Evolutionary conservation across 1,140 invertebrate genomes (phyloP).

Genomic region (Drosophila pseudoobscura): DNA sequence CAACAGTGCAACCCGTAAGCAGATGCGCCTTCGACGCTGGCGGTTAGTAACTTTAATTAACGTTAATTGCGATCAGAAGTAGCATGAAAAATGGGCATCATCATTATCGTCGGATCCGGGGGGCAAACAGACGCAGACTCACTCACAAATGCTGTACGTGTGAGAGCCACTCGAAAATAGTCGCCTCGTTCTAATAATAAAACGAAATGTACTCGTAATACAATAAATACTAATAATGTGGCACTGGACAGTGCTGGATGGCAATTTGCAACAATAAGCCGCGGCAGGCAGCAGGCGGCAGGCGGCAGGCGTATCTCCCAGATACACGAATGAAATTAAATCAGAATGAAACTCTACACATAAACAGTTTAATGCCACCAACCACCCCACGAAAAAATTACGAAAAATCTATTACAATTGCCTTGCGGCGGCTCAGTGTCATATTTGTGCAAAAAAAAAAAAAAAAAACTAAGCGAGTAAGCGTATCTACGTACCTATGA

Average conservation of each 20-base stretch:
- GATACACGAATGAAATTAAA: slow-evolving; percentile 52
- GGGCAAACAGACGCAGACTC: slow-evolving; percentile 21
- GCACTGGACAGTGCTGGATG: slow-evolving; percentile 32
- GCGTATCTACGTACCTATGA: slow-evolving; percentile 63
- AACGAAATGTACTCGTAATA: slow-evolving; percentile 56
- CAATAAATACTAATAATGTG: slow-evolving; percentile 76
- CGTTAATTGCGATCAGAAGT: slow-evolving; percentile 47
- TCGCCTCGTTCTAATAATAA: slow-evolving; percentile 73
- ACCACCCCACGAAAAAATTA: slow-evolving; percentile 67
- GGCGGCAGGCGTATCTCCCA: slow-evolving; percentile 39
- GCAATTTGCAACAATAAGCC: slow-evolving; percentile 72
- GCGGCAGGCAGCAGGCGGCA: not conserved
- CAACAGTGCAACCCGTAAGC: slow-evolving; percentile 56
- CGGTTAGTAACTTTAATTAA: slow-evolving; percentile 72
- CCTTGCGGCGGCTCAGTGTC: slow-evolving; percentile 45
- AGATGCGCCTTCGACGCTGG: slow-evolving; percentile 76
- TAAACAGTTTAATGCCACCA: slow-evolving; percentile 78
- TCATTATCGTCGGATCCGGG: slow-evolving; percentile 21
- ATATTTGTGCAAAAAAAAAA: slow-evolving; percentile 47
- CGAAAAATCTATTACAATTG: slow-evolving; percentile 51
- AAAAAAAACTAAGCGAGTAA: slow-evolving; percentile 42
- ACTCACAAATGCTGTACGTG: slow-evolving; percentile 2
- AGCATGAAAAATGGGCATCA: slow-evolving; percentile 14
- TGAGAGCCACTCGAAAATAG: slow-evolving; percentile 60
- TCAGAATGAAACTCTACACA: slow-evolving; percentile 67